Conservation (phyloP, 1,140 invertebrate genomes). For the Drosophila oshimai region DNA sequence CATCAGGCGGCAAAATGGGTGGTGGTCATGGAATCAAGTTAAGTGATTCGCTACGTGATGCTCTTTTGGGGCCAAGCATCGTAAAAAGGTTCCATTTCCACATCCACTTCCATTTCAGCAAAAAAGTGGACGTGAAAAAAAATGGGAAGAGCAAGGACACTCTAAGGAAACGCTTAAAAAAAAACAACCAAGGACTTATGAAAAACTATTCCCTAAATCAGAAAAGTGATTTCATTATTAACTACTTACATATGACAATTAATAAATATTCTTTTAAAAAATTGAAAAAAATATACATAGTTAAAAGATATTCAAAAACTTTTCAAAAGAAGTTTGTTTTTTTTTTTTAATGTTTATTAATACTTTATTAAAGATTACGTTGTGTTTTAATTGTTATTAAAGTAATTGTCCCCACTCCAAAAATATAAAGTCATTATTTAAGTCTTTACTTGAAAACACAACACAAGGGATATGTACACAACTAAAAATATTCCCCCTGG, state of each 20-base stretch:
- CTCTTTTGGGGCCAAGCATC: constrained; percentile 40
- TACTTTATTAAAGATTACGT: too few species aligned
- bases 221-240: not conserved
- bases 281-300: too few species aligned
- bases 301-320: too few species aligned
- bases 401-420: too few species aligned
- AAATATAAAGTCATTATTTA: too few species aligned
- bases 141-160: constrained; percentile 1
- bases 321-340: too few species aligned
- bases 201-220: not conserved
- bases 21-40: constrained; percentile 64
- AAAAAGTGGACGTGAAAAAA: constrained; percentile 24
- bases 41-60: constrained; percentile 82
- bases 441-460: too few species aligned
- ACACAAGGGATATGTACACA: not conserved
- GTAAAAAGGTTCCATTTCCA: constrained; percentile 38
- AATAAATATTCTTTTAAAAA: too few species aligned
- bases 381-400: too few species aligned
- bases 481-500: not conserved
- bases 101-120: too few species aligned
- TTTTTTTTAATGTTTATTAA: too few species aligned
- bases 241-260: too few species aligned
- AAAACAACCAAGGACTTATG: not conserved
- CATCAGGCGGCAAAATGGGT: not conserved
- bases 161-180: not conserved